Percentiles rank a stretch among this genome's conserved stretches.
Conservation (phyloP, 1,140 invertebrate genomes). For the Danaus plexippus region DNA sequence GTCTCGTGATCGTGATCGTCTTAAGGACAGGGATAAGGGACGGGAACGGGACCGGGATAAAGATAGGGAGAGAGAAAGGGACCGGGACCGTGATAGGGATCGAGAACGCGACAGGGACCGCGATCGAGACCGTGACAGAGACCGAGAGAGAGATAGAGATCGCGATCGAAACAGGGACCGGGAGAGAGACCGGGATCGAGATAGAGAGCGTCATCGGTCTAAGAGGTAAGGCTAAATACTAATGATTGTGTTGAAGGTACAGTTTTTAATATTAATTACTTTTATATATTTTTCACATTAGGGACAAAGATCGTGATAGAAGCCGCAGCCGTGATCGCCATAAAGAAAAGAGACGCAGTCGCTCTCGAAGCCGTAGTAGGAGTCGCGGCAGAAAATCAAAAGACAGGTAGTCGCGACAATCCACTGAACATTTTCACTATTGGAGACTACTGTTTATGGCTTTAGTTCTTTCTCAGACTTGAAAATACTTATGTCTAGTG, state of each 20-base stretch:
- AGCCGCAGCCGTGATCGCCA: slow-evolving; percentile 60
- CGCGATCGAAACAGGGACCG: slow-evolving; percentile 62
- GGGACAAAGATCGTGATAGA: slow-evolving; percentile 62
- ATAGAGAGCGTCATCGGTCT: slow-evolving; percentile 50
- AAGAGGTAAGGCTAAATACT: slow-evolving; percentile 40
- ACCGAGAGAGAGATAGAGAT: slow-evolving; percentile 58
- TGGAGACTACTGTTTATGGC: too few species aligned
- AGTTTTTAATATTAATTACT: not conserved
- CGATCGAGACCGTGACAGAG: slow-evolving; percentile 52
- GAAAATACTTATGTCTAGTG: not conserved
- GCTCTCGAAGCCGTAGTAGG: slow-evolving; percentile 58
- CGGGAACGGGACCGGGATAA: slow-evolving; percentile 43
- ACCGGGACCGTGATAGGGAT: slow-evolving; percentile 56
- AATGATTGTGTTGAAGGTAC: not conserved
- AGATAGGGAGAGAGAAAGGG: slow-evolving; percentile 44
- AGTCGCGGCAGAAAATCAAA: slow-evolving; percentile 69
- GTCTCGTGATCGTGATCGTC: slow-evolving; percentile 42
- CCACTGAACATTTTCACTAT: too few species aligned
- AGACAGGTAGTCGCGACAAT: slow-evolving; percentile 49
- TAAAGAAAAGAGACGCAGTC: slow-evolving; percentile 68
- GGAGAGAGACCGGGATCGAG: slow-evolving; percentile 33
- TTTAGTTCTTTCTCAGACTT: too few species aligned
- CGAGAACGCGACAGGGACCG: slow-evolving; percentile 34
- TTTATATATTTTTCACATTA: slow-evolving; percentile 13
- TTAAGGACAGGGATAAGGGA: slow-evolving; percentile 65